A percentile compares a stretch with the other conserved stretches of the same genome.
phyloP scores from a whole-genome alignment of 2,888 invertebrate genomes.

The Ormia ochracea region DNA sequence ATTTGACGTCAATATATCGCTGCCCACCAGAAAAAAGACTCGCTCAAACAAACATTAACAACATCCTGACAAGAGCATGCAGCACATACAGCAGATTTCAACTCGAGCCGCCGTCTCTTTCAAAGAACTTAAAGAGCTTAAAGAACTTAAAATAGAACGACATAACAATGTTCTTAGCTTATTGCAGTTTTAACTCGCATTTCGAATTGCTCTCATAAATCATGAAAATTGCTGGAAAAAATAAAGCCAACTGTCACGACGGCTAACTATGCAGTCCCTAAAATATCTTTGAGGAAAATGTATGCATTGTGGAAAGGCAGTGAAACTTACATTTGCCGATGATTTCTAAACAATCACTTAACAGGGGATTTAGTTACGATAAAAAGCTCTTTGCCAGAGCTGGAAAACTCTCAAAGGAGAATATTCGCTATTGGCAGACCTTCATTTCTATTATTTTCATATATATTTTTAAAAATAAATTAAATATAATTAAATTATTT shows the following conservation, averaged over 20 bases:
- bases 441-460: too few species aligned
- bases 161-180: slow-evolving; percentile 46
- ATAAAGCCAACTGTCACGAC: neutral
- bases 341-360: too few species aligned
- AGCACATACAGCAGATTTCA: neutral
- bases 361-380: too few species aligned
- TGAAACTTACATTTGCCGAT: too few species aligned
- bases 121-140: slow-evolving; percentile 35
- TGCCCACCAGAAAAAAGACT: neutral
- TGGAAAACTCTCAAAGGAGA: too few species aligned
- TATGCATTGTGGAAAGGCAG: too few species aligned
- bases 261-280: too few species aligned
- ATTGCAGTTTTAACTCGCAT: slow-evolving; percentile 34
- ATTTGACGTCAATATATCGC: slow-evolving; percentile 24
- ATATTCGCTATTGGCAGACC: too few species aligned
- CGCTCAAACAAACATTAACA: neutral
- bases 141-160: slow-evolving; percentile 31
- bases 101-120: neutral
- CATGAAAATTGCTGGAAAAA: slow-evolving; percentile 7
- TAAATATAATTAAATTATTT: too few species aligned
- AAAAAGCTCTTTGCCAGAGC: too few species aligned
- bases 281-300: too few species aligned
- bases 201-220: slow-evolving; percentile 56
- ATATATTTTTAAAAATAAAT: too few species aligned
- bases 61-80: neutral